A percentile compares a stretch with the other conserved stretches of the same genome.
These are phyloP conservation scores for Trileptium ribeirensis DNA, from an alignment of 2,888 invertebrate species.

Conservation along the genomic window DNA sequence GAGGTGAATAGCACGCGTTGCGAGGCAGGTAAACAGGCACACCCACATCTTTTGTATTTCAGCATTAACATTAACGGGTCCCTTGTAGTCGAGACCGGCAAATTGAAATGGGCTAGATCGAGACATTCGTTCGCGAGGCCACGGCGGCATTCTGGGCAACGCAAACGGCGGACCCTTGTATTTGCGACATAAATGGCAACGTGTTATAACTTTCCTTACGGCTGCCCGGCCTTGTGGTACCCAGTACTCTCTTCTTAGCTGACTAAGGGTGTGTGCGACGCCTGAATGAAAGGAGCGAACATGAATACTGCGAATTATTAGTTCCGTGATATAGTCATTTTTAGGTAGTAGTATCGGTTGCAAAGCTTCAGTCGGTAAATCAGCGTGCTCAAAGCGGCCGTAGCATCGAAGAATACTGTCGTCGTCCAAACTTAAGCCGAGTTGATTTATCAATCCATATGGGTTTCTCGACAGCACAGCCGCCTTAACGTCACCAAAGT, in stretches of 20 bases:
- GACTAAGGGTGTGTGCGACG: not conserved
- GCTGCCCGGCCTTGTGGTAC: not conserved
- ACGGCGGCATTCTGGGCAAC: too few species aligned
- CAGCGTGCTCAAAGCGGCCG: too few species aligned
- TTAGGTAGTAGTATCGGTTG: conserved; percentile 7
- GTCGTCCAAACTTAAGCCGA: not conserved
- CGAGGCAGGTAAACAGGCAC: conserved; percentile 24
- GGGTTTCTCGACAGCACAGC: too few species aligned
- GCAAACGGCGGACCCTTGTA: not conserved
- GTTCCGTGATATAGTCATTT: not conserved
- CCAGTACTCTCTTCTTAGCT: conserved; percentile 1
- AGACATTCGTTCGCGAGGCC: not conserved
- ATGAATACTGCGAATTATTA: not conserved
- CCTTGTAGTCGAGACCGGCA: conserved; percentile 7
- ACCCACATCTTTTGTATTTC: conserved; percentile 39
- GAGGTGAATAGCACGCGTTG: conserved; percentile 18
- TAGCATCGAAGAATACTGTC: too few species aligned
- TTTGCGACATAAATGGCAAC: not conserved
- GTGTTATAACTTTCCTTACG: not conserved
- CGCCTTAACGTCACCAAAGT: too few species aligned
- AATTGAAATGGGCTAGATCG: not conserved
- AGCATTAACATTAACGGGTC: conserved; percentile 1
- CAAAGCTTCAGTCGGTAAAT: not conserved
- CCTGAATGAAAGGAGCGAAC: not conserved
- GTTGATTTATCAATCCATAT: not conserved